These are phyloP conservation scores for Xiphophorus hellerii DNA, from an alignment of 2,113 vertebrate genomes.

Conservation along the genomic window DNA sequence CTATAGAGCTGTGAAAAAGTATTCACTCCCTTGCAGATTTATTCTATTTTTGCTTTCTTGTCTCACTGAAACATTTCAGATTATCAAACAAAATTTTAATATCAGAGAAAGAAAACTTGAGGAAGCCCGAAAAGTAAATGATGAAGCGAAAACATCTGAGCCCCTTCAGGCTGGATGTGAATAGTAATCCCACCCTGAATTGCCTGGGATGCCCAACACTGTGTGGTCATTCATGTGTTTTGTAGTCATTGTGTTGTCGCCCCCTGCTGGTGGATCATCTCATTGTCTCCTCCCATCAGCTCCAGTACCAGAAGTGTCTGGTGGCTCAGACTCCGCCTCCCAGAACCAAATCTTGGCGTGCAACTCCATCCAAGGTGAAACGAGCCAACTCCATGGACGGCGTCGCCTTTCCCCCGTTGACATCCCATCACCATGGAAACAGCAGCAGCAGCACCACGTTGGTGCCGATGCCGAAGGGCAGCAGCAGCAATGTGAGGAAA, in stretches of 20 bases:
- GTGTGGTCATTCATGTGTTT: background rate
- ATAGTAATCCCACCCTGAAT: no score
- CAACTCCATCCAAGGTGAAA: constrained; percentile 78
- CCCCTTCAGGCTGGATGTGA: no score
- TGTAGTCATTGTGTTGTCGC: background rate
- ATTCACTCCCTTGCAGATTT: no score
- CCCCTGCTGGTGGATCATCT: background rate
- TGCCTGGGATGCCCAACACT: background rate
- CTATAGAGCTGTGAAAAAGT: no score
- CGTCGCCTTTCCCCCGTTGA: constrained; percentile 67
- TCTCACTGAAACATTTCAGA: no score
- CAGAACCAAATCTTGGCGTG: constrained; percentile 80
- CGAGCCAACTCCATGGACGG: constrained; percentile 84
- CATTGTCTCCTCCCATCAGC: constrained; percentile 70
- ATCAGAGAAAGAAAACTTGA: no score
- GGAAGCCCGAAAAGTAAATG: no score
- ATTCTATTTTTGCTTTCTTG: no score
- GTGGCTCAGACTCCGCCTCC: constrained; percentile 87
- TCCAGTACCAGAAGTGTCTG: constrained; percentile 95
- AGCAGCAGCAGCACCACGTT: constrained; percentile 14
- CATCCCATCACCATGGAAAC: constrained; percentile 16
- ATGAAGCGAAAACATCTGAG: no score
- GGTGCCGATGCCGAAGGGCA: constrained; percentile 48
- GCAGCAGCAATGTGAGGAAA: constrained; percentile 74
- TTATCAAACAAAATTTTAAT: no score